phyloP scores from a whole-genome alignment of 2,888 invertebrate genomes.

The Apotomis turbidana region DNA sequence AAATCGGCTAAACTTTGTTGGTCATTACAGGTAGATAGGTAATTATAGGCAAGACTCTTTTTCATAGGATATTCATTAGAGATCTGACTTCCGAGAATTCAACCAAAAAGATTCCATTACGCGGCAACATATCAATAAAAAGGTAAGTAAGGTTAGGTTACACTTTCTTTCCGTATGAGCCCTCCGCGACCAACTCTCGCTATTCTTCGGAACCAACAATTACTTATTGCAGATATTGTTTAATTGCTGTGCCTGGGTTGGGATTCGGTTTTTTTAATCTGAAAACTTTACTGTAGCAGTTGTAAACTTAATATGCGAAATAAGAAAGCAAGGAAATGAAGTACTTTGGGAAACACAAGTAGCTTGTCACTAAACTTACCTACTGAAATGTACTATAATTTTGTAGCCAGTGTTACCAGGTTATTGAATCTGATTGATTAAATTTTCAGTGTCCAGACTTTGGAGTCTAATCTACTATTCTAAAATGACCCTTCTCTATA shows the following conservation, averaged over 20 bases:
- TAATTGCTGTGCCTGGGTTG: too few relatives aligned
- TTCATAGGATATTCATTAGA: not conserved
- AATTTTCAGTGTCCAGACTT: not conserved
- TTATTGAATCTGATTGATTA: not conserved
- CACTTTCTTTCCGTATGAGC: too few relatives aligned
- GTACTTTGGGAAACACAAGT: too few relatives aligned
- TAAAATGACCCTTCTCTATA: slow-evolving; percentile 20
- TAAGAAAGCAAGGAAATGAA: too few relatives aligned
- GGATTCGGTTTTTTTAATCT: too few relatives aligned
- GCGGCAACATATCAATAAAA: not conserved
- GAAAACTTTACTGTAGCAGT: too few relatives aligned
- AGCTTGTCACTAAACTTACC: too few relatives aligned
- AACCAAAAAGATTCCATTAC: not conserved
- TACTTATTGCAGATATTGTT: too few relatives aligned
- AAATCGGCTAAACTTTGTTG: not conserved
- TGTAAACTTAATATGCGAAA: too few relatives aligned
- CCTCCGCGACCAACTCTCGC: too few relatives aligned
- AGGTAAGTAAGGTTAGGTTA: too few relatives aligned
- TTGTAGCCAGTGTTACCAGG: not conserved
- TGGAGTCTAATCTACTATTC: slow-evolving; percentile 8
- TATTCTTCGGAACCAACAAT: too few relatives aligned
- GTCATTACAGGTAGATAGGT: not conserved
- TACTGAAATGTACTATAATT: not conserved
- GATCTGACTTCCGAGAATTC: not conserved
- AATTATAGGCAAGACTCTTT: slow-evolving; percentile 3